A percentile compares a stretch with the other conserved stretches of the same genome.
Conservation (phyloP, 2,888 invertebrate genomes). For the Criorhina ranunculi region DNA sequence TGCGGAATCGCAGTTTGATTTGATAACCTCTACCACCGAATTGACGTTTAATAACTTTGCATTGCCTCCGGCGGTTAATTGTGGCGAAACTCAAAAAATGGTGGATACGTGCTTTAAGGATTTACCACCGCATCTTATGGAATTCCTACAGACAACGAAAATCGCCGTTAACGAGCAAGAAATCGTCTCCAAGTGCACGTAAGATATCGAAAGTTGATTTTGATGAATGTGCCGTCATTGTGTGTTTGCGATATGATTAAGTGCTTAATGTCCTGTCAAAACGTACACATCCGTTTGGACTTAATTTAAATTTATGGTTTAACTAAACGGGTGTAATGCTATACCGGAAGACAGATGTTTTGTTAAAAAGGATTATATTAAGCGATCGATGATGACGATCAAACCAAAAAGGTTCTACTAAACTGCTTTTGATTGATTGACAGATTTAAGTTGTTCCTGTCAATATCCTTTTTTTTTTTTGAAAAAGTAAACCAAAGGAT, state of each 20-base stretch:
- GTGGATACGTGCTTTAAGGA: slow-evolving; percentile 83
- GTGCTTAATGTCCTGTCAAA: slow-evolving; percentile 5
- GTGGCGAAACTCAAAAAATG: slow-evolving; percentile 82
- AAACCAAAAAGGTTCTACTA: too few relatives aligned
- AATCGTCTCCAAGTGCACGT: slow-evolving; percentile 83
- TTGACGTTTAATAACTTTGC: neutral
- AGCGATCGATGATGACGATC: neutral
- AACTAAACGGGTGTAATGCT: neutral
- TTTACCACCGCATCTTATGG: slow-evolving; percentile 82
- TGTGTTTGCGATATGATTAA: neutral
- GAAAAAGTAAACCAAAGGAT: neutral
- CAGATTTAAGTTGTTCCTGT: neutral
- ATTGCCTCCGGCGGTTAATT: slow-evolving; percentile 73
- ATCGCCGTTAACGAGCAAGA: slow-evolving; percentile 82
- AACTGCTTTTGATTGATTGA: neutral
- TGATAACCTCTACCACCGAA: slow-evolving; percentile 27
- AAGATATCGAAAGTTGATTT: slow-evolving; percentile 75
- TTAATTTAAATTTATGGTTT: slow-evolving; percentile 12
- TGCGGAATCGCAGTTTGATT: slow-evolving; percentile 38
- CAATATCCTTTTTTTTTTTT: slow-evolving; percentile 1
- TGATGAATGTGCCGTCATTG: too few relatives aligned
- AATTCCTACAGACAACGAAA: slow-evolving; percentile 82
- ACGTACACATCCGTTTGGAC: neutral
- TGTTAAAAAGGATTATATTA: neutral
- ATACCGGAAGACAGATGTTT: neutral